phyloP scores from a whole-genome alignment of 1,140 invertebrate species.

The Anastrepha obliqua region DNA sequence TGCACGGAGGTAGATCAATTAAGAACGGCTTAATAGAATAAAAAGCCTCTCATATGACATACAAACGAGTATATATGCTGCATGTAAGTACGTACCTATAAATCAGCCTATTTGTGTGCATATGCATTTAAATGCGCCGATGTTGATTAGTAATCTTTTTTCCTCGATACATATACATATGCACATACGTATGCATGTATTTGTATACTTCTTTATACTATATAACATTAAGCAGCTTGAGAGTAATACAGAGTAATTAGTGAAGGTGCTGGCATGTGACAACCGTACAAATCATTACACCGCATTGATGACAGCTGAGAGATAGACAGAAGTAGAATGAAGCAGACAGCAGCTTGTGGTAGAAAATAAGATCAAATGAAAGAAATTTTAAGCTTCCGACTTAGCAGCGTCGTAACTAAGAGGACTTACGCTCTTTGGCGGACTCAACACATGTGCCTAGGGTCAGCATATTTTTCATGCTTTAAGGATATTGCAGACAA shows the following conservation, averaged over 20 bases:
- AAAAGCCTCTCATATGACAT: neutral
- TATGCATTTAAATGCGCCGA: neutral
- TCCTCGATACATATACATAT: neutral
- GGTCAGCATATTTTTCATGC: no score
- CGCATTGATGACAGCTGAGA: constrained; percentile 30
- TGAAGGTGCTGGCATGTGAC: constrained; percentile 17
- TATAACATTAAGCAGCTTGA: neutral
- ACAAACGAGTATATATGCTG: neutral
- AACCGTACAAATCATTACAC: neutral
- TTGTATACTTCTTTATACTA: neutral
- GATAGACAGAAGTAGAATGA: neutral
- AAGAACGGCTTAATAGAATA: neutral
- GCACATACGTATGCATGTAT: neutral
- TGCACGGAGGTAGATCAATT: neutral
- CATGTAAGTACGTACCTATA: neutral
- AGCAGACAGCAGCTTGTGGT: neutral
- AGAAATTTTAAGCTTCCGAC: no score
- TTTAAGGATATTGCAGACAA: no score
- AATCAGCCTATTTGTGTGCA: neutral
- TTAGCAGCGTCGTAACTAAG: no score
- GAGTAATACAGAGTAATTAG: neutral
- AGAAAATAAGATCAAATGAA: neutral
- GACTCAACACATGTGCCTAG: no score
- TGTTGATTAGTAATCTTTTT: no score
- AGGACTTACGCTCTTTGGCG: no score